Percentiles rank a stretch among this genome's conserved stretches.
Evolutionary conservation across 2,113 vertebrate genomes (phyloP).

Genomic region (Seriola aureovittata): DNA sequence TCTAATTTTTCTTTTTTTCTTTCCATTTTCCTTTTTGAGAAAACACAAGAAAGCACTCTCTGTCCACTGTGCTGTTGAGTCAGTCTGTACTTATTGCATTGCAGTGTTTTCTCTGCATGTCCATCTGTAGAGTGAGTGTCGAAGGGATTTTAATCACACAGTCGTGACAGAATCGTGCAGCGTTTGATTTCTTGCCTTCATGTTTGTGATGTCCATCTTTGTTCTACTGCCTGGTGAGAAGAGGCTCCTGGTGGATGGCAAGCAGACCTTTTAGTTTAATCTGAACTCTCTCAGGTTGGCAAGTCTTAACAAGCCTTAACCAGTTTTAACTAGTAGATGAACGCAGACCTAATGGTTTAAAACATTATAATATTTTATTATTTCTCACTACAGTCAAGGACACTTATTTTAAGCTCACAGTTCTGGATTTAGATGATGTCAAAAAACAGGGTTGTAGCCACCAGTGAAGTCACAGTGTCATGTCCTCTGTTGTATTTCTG

Average conservation of each 20-base stretch:
- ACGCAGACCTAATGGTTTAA: too few relatives aligned
- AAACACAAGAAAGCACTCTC: constrained; percentile 7
- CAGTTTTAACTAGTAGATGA: too few relatives aligned
- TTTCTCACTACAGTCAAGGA: too few relatives aligned
- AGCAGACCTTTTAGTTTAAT: neutral
- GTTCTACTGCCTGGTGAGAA: neutral
- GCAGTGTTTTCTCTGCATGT: constrained; percentile 13
- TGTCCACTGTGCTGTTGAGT: constrained; percentile 2
- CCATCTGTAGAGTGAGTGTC: neutral
- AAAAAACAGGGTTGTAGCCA: too few relatives aligned
- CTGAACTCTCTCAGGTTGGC: neutral
- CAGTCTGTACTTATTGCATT: constrained; percentile 6
- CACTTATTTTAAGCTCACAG: too few relatives aligned
- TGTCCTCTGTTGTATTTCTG: too few relatives aligned
- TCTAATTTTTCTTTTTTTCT: constrained; percentile 30
- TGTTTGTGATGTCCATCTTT: neutral
- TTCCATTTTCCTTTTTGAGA: constrained; percentile 36
- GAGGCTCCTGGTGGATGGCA: neutral
- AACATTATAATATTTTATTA: too few relatives aligned
- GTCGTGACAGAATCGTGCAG: neutral
- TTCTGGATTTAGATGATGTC: too few relatives aligned
- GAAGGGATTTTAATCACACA: neutral
- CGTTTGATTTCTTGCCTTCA: neutral
- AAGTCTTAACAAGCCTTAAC: too few relatives aligned
- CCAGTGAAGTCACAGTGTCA: too few relatives aligned